A percentile compares a stretch with the other conserved stretches of the same genome.
These are phyloP conservation scores for Lasioglossum leucozonium DNA, from an alignment of 2,888 invertebrate genomes.

Conservation along the genomic window DNA sequence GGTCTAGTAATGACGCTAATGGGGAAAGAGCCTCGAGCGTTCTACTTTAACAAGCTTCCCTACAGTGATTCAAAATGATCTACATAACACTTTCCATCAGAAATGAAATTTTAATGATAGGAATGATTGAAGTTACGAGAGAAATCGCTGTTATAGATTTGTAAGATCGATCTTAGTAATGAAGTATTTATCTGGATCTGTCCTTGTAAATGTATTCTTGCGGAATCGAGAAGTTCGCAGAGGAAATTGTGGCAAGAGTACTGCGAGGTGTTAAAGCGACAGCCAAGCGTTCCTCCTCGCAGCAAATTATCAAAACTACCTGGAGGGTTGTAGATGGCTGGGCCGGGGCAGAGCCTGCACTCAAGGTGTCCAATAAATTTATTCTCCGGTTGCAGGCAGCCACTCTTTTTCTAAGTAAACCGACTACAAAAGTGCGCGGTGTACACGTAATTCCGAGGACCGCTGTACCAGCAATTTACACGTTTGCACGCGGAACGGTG, in stretches of 20 bases:
- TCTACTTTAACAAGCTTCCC: too few relatives aligned
- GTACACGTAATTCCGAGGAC: not conserved
- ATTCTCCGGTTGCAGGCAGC: not conserved
- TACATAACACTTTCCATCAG: too few relatives aligned
- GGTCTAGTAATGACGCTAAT: too few relatives aligned
- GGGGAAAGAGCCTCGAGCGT: too few relatives aligned
- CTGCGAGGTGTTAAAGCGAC: not conserved
- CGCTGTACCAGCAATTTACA: not conserved
- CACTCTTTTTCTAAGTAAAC: not conserved
- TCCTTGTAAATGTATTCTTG: not conserved
- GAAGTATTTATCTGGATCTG: not conserved
- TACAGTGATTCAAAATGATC: too few relatives aligned
- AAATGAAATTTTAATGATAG: too few relatives aligned
- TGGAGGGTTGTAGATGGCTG: not conserved
- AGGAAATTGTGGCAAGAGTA: not conserved
- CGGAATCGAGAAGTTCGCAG: not conserved
- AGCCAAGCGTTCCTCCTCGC: not conserved
- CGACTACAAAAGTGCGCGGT: not conserved
- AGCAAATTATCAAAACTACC: slow-evolving; percentile 6
- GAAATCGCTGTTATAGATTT: too few relatives aligned
- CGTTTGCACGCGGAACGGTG: slow-evolving; percentile 15
- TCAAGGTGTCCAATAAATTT: not conserved
- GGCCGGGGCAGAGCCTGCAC: not conserved
- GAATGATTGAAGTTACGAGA: too few relatives aligned
- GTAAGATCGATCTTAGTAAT: too few relatives aligned